Base-by-base conservation (phyloP, 2,113 vertebrate species). In the Naja naja region DNA sequence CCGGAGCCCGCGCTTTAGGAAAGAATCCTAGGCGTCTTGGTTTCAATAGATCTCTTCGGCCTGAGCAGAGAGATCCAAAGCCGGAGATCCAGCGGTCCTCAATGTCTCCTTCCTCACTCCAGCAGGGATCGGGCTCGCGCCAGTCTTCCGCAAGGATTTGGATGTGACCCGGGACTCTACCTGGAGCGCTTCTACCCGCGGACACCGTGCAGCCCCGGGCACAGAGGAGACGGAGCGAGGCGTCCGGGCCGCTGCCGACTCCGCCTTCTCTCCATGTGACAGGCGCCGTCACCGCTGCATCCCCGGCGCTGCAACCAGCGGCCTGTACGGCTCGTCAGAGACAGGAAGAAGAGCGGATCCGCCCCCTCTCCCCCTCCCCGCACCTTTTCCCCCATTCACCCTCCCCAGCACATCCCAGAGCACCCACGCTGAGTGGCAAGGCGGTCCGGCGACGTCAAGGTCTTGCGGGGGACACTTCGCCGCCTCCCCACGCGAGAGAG, bases 401-500 rank as follows among this genome's bases (percentile, higher is more conserved):
- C 91, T 23, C 56, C 11, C 86, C 25, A 3, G 47, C 89, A 25
- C 92, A 39, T 30, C 56, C 87, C 47, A 16, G 27, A 27, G 47
- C 47, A 47, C 92, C 81, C 25, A 87, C 96, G 93, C 90, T 2
- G 81, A 94, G 91, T 94, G 93, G 95, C 89, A 25, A 93, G 93
- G 94, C 94, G 94, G 95, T n/a, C n/a, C 14, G 47, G 58, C 56
- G 39, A 74, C 52, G 18, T 43, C 58, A 49, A 47, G 74, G 43
- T 23, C 53, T 11, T 11, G 53, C 43, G 74, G 69, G 54, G 74
- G 54, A 56, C 74, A 34, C 52, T 49, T 81, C 10, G 25, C 14
- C 39, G 47, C n/a, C 49, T 64, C 2, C 91, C 56, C n/a, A 22
- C 45, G 34, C 22, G 86, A 20, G n/a, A 88, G 30, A 56, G n/a